A percentile compares a stretch with the other conserved stretches of the same genome.
These are phyloP conservation scores for Aleiodes leptofemur DNA, from an alignment of 2,888 invertebrate species.

Conservation along the genomic window DNA sequence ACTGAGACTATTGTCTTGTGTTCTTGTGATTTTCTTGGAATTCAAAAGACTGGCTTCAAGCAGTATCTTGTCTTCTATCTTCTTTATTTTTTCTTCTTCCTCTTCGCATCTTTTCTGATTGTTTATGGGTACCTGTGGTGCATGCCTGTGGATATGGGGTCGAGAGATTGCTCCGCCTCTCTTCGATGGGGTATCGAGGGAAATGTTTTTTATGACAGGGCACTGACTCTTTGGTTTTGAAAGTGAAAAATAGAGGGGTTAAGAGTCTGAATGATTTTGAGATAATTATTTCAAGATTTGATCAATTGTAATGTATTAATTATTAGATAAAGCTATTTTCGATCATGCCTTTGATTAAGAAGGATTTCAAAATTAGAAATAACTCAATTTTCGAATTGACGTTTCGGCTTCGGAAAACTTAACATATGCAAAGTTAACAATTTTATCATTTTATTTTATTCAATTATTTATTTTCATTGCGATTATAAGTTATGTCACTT, in stretches of 20 bases:
- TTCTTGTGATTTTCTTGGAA: constrained; percentile 12
- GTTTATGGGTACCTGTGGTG: constrained; percentile 13
- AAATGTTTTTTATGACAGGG: constrained; percentile 18
- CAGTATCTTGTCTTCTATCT: constrained; percentile 55
- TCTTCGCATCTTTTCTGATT: background rate
- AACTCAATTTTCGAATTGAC: too few species aligned
- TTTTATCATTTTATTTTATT: too few species aligned
- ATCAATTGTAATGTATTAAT: too few species aligned
- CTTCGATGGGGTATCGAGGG: constrained; percentile 8
- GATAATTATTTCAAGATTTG: too few species aligned
- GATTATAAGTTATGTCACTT: too few species aligned
- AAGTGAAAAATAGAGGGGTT: background rate
- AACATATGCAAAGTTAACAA: too few species aligned
- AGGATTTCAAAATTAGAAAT: too few species aligned
- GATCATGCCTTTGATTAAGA: too few species aligned
- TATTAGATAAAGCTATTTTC: too few species aligned
- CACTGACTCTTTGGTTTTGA: background rate
- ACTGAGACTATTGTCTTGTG: constrained; percentile 64
- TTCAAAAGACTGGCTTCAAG: constrained; percentile 57
- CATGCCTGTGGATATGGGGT: constrained; percentile 15
- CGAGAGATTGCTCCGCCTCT: constrained; percentile 10
- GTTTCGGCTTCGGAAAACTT: too few species aligned
- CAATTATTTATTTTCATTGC: too few species aligned
- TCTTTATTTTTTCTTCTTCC: background rate
- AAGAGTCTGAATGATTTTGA: too few species aligned